Evolutionary conservation across 2,888 invertebrate genomes (phyloP), one percentile per base, ranked within the genome.

Genomic region (Corythucha ciliata): DNA sequence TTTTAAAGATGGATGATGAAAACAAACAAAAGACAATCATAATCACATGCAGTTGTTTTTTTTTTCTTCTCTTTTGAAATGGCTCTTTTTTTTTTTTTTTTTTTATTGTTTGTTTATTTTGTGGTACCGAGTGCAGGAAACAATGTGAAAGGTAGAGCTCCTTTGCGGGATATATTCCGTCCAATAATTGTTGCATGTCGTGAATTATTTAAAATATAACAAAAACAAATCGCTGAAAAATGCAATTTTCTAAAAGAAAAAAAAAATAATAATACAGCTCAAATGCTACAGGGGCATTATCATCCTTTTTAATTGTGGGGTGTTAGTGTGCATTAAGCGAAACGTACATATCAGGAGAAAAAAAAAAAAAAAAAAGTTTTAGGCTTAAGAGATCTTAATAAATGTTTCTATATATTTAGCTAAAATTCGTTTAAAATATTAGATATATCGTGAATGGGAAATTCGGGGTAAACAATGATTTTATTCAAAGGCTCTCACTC

Each of bases 321-420:
- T n/a, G n/a, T n/a, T 57, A 57, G 53, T 55, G 56, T 52, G 52
- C 58, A 55, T 58, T 56, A 58, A 52, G 54, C 58, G 56, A 51
- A 60, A 58, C 58, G 58, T 60, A 60, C 60, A 60, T 60, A 60
- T 60, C 60, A 60, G 55, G 53, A n/a, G n/a, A n/a, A n/a, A n/a
- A n/a, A n/a, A n/a, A n/a, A n/a, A n/a, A n/a, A n/a, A n/a, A n/a
- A n/a, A n/a, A 44, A 33, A 22, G n/a, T n/a, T 48, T 51, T 59
- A 59, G 59, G 42, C 40, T 57, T 27, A 45, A 51, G 57, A 54
- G 55, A 55, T 50, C 57, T 58, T n/a, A n/a, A 54, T 59, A 53
- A 53, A 59, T 59, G 59, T 59, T 59, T 58, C 56, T 55, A 55
- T 55, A 49, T 55, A 57, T 54, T 52, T 52, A 52, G 40, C 41